A percentile compares a stretch with the other conserved stretches of the same genome.
Evolutionary conservation across 2,888 invertebrate genomes (phyloP).

Genomic region (Diplazon laetatorius): DNA sequence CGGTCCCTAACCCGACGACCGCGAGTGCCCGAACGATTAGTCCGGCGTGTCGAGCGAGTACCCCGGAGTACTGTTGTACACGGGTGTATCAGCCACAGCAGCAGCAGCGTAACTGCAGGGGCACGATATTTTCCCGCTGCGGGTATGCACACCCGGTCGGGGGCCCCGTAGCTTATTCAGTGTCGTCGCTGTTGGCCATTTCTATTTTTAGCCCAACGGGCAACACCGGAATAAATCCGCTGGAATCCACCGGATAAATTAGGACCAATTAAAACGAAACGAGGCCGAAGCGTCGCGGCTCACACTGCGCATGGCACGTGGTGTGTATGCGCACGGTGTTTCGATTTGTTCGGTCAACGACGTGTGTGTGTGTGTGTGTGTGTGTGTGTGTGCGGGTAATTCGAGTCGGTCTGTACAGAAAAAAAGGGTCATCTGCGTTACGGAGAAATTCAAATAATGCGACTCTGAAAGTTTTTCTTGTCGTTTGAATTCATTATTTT

Average conservation of each 20-base stretch:
- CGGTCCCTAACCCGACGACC: slow-evolving; percentile 40
- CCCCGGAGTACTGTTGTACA: slow-evolving; percentile 48
- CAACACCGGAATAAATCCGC: slow-evolving; percentile 75
- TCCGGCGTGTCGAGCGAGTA: slow-evolving; percentile 55
- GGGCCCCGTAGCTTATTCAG: slow-evolving; percentile 62
- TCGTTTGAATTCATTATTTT: too few species aligned
- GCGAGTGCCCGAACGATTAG: slow-evolving; percentile 52
- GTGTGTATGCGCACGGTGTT: too few species aligned
- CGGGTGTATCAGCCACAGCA: slow-evolving; percentile 47
- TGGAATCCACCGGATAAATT: slow-evolving; percentile 77
- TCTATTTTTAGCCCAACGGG: slow-evolving; percentile 74
- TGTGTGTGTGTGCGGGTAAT: slow-evolving; percentile 18
- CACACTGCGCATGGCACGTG: slow-evolving; percentile 26
- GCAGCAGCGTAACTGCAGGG: slow-evolving; percentile 35
- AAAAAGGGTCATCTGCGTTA: background rate
- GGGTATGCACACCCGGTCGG: slow-evolving; percentile 54
- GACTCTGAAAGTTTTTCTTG: too few species aligned
- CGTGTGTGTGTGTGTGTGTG: too few species aligned
- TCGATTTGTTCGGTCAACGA: slow-evolving; percentile 18
- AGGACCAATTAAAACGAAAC: slow-evolving; percentile 77
- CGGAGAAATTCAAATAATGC: background rate
- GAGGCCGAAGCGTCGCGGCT: slow-evolving; percentile 60
- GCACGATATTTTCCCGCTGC: slow-evolving; percentile 51
- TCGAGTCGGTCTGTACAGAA: slow-evolving; percentile 9
- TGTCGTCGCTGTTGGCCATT: slow-evolving; percentile 61